Conservation (phyloP, 2,888 invertebrate genomes). For the Shargacucullia verbasci region DNA sequence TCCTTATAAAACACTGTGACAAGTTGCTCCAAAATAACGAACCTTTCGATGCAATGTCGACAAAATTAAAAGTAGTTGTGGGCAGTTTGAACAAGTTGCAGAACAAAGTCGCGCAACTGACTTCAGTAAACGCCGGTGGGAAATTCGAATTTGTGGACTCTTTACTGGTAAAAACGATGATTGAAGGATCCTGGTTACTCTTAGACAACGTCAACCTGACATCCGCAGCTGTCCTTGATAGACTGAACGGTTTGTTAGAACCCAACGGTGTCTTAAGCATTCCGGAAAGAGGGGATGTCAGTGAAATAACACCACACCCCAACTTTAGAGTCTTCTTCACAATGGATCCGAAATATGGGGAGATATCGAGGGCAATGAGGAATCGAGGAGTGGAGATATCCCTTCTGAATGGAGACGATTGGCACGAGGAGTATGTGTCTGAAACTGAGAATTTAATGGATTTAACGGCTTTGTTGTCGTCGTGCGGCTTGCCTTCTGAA, state of each 20-base stretch:
- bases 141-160: slow-evolving; percentile 98
- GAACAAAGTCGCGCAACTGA: slow-evolving; percentile 83
- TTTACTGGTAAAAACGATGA: slow-evolving; percentile 94
- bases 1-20: slow-evolving; percentile 70
- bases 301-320: slow-evolving; percentile 94
- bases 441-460: slow-evolving; percentile 79
- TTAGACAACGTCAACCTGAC: slow-evolving; percentile 98
- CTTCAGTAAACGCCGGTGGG: slow-evolving; percentile 94
- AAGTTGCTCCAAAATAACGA: slow-evolving; percentile 62
- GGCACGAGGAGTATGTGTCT: slow-evolving; percentile 65
- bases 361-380: slow-evolving; percentile 99
- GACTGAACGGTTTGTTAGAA: slow-evolving; percentile 98
- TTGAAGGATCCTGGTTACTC: slow-evolving; percentile 95
- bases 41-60: slow-evolving; percentile 42
- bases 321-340: slow-evolving; percentile 98
- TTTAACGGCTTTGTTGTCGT: slow-evolving; percentile 78
- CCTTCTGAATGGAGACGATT: slow-evolving; percentile 75
- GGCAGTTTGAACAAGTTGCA: slow-evolving; percentile 76
- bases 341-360: slow-evolving; percentile 98
- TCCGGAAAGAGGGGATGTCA: slow-evolving; percentile 96
- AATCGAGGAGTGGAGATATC: slow-evolving; percentile 98
- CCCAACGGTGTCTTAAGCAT: slow-evolving; percentile 96
- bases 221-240: slow-evolving; percentile 98
- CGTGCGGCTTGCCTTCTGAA: slow-evolving; percentile 76
- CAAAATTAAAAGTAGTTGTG: slow-evolving; percentile 67